Base-by-base conservation (phyloP, 2,113 vertebrate species). In the Scatophagus argus region DNA sequence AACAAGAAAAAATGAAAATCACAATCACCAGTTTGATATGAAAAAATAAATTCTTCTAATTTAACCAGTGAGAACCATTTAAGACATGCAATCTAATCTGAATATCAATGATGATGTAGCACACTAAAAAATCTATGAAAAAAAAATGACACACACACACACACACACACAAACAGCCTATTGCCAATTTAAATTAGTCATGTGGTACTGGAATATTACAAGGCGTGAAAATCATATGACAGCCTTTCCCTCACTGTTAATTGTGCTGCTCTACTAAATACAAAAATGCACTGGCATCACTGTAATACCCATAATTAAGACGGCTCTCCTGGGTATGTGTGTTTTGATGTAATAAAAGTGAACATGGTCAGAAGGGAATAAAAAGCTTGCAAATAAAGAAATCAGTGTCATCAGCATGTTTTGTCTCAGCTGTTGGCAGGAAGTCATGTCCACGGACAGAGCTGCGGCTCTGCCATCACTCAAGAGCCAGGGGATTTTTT, bases 171-270 rank as follows among this genome's bases (percentile, higher is more conserved):
- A 25, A 38, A 39, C 55, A 13, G 73, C 10, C 10, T 27, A 21
- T 8, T 58, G 27, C 44, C 60, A 12, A 23, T 71, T 49, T 29
- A 10, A 27, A 60, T 14, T 67, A 23, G 56, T 56, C 32, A 25
- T 19, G 39, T 46, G 68, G 8, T 36, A 19, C 36, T 59, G 31
- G 31, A 59, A 36, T 21, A 36, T 38, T 27, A 72, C 6, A 39
- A 29, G 23, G 13, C 39, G 38, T 62, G 47, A 66, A 67, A 72
- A 61, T 67, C 51, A 59, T 19, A 66, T 61, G 23, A 49, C 21
- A 14, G 2, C 31, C 13, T 39, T 58, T 47, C 41, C 17, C 7
- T 23, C 27, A 1, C 25, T 32, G 60, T 66, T 74, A 58, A 72
- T 36, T 56, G 36, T n/a, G 43, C 43, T 17, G 47, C 25, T 58